Base-by-base conservation (phyloP, 1,140 invertebrate species). In the Hermetia illucens region DNA sequence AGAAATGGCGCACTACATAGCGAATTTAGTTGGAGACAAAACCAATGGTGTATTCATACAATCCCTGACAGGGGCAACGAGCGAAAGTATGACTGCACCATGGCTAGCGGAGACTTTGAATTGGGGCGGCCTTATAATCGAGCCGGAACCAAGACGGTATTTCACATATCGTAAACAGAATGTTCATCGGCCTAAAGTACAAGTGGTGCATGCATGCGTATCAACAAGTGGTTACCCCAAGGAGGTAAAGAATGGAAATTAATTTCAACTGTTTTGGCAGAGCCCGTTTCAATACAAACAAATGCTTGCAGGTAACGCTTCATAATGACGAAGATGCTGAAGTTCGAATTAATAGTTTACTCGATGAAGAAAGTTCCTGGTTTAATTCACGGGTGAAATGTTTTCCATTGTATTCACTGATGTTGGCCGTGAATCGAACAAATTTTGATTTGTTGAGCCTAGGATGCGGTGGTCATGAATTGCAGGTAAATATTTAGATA, bases 361-460 rank as follows among this genome's bases (percentile, higher is more conserved):
- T 64, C 21, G 68, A 72, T 50, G 65, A 69, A 44, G 53, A 58
- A 45, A 54, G 49, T 32, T 52, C 52, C 34, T 59, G 57, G 54
- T 60, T 60, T 38, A 56, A 60, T 47, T 68, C 77, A 29, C 69
- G 79, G 45, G 76, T 88, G 34, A 79, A 82, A 54, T 89, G 84
- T 61, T 85, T 88, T 58, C 84, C 86, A 44, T 66, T 90, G 35
- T 82, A 77, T 53, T 82, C 83, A 15, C 65, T 88, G 38, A 62
- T 89, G 49, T 62, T 83, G 40, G 83, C 83, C 21, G 75, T 80
- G 43, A 79, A 81, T 49, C 67, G 74, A 27, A 74, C 74, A 12
- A 63, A 60, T 20, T 64, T 84, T 29, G 75, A 85, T 64, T 78
- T 80, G 52, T 63, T 87, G 38, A 75, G 74, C 52, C 64, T 89